Evolutionary conservation across 1,140 invertebrate species (phyloP), one percentile per base, ranked within the genome.

Genomic region (Apis florea): DNA sequence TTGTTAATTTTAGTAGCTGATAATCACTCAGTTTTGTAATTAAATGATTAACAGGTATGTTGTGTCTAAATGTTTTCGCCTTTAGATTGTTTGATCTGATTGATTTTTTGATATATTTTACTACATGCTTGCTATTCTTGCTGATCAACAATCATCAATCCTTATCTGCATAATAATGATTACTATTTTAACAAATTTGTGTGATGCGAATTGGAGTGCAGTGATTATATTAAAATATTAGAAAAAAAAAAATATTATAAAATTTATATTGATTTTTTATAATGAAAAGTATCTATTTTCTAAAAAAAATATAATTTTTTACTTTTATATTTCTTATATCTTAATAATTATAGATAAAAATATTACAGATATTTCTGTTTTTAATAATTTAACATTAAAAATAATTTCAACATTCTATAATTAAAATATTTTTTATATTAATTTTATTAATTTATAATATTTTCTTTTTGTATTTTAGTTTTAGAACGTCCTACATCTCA

Each of bases 401-500:
- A 51, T 26, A 51, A 49, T 81, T 75, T 51, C 24, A 59, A 68
- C 54, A 26, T 47, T 31, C 12, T 56, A 19, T 47, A 58, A 82
- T 77, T 47, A 69, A 69, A 21, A 47, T 47, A 21, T 47, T 67
- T 49, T 13, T 9, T 64, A 26, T 17, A 19, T 31, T 13, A 19
- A 73, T 24, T 8, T 19, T 31, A 24, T 19, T 53, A 26, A n/a
- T 54, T 63, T 2, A 31, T 63, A 69, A 77, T 56, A 21, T n/a
- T 47, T 15, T 54, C 2, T 75, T 72, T 49, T 21, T 67, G 1
- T 85, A 83, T 95, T 95, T 89, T 94, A 98, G 97, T 98, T 95
- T 94, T 97, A 94, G 97, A 97, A 92, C 94, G 97, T 88, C 97
- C 97, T 77, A 96, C 97, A 64, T 98, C 97, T 63, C 97, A 98